Percentiles rank a stretch among this genome's conserved stretches.
Evolutionary conservation across 2,113 vertebrate genomes (phyloP).

Genomic region (Scytalopus superciliaris): DNA sequence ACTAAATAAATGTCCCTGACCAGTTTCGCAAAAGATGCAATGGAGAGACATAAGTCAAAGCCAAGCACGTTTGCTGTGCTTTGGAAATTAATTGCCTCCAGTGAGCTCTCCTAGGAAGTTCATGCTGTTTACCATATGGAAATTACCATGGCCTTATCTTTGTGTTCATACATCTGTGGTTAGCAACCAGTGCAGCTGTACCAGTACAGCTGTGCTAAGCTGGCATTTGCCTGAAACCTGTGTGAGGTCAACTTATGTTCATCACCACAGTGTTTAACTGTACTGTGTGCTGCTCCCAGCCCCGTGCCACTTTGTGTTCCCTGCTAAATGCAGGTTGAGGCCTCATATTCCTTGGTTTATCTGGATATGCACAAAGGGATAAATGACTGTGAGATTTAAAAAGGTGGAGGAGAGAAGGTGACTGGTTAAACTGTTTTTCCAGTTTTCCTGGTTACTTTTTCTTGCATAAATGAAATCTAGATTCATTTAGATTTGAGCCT

Average conservation of each 20-base stretch:
- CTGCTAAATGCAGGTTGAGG: not conserved
- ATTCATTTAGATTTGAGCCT: not conserved
- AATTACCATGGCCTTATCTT: not conserved
- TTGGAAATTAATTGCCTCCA: not conserved
- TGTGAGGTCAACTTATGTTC: not conserved
- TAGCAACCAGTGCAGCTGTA: not conserved
- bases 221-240: not conserved
- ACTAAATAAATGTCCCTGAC: not conserved
- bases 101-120: not conserved
- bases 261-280: accelerated
- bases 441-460: not conserved
- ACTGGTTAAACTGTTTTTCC: not conserved
- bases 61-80: not conserved
- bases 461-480: not conserved
- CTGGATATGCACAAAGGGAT: not conserved
- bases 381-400: not conserved
- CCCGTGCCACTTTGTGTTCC: accelerated
- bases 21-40: not conserved
- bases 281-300: accelerated
- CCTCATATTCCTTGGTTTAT: not conserved
- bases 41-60: not conserved
- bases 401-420: not conserved
- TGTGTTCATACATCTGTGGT: not conserved
- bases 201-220: not conserved
- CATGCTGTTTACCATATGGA: not conserved